Percentiles rank a stretch among this genome's conserved stretches.
phyloP scores from a whole-genome alignment of 2,888 invertebrate species.

The Spialia ferax region DNA sequence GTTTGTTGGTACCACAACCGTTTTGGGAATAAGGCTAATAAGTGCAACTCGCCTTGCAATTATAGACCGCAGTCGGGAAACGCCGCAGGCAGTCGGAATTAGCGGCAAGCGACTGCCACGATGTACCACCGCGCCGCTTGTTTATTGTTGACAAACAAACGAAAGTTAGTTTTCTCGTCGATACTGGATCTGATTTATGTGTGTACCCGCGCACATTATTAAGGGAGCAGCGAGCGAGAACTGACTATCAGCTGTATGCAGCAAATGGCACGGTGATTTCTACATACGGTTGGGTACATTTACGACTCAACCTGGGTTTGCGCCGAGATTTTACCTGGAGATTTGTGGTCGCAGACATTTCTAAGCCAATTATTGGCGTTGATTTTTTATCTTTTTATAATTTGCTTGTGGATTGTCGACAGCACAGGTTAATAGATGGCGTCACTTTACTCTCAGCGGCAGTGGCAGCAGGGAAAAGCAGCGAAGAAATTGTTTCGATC shows the following conservation, averaged over 20 bases:
- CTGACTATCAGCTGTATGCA: not conserved
- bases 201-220: conserved; percentile 43
- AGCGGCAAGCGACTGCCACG: no score
- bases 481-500: not conserved
- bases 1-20: not conserved
- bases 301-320: not conserved
- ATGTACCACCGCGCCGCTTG: not conserved
- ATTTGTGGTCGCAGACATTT: not conserved
- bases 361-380: conserved; percentile 4
- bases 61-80: not conserved
- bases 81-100: not conserved
- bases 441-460: not conserved
- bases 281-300: not conserved
- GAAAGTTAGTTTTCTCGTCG: conserved; percentile 5
- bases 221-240: conserved; percentile 5
- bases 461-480: not conserved
- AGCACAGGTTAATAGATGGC: not conserved
- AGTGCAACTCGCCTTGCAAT: conserved; percentile 1
- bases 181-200: conserved; percentile 33
- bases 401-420: not conserved
- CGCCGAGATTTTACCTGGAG: not conserved
- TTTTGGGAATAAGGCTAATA: conserved; percentile 3
- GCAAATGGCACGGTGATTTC: not conserved
- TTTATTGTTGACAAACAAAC: not conserved
- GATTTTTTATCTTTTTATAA: not conserved